A percentile compares a stretch with the other conserved stretches of the same genome.
These are phyloP conservation scores for Alcedo atthis DNA, from an alignment of 2,797 vertebrate species.

Conservation along the genomic window DNA sequence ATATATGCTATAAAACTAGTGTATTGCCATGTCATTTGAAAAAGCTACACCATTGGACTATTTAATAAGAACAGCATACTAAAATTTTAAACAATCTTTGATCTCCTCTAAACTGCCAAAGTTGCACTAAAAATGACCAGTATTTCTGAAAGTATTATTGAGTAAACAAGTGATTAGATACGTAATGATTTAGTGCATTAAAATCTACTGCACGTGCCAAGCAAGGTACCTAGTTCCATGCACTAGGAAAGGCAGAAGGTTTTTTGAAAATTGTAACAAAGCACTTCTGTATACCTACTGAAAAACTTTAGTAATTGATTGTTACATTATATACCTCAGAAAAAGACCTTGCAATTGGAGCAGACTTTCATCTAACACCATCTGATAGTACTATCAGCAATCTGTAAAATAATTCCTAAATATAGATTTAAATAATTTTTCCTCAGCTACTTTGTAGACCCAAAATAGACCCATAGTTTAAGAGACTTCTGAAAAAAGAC, in stretches of 20 bases:
- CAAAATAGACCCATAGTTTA: neutral
- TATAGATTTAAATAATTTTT: neutral
- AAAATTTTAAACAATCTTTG: neutral
- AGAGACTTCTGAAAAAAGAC: neutral
- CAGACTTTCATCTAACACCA: neutral
- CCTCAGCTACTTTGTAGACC: neutral
- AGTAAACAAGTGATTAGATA: too few species aligned
- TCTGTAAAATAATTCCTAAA: neutral
- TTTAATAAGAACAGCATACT: neutral
- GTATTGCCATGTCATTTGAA: neutral
- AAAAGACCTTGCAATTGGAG: neutral
- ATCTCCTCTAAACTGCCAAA: neutral
- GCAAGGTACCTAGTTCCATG: neutral
- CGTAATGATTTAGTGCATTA: neutral
- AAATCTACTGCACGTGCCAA: neutral
- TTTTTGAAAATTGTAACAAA: neutral
- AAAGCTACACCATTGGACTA: neutral
- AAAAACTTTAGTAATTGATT: neutral
- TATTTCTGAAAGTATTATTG: neutral
- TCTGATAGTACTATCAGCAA: neutral
- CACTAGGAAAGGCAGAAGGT: neutral
- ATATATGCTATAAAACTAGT: fast-evolving
- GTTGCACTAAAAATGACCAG: neutral
- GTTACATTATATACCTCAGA: neutral
- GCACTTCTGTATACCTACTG: neutral